Base-by-base conservation (phyloP, 2,888 invertebrate genomes). In the Melanargia galathea region DNA sequence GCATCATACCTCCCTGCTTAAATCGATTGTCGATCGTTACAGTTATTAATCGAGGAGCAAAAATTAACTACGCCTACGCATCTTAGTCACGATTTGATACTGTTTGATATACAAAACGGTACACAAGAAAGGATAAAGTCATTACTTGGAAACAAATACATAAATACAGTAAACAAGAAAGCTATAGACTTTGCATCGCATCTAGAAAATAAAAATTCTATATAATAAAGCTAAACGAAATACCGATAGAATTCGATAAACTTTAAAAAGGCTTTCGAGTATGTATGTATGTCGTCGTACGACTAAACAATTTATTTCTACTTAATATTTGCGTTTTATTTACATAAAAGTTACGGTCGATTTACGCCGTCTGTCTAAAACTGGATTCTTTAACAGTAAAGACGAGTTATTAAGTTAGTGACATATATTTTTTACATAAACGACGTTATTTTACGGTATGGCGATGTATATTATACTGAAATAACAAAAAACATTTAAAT, bases 301-400 rank as follows among this genome's bases (percentile, higher is more conserved):
- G 22, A 20, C 24, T 11, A 60, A 38, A 60, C 45, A 43, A 51
- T 62, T 58, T 58, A 45, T 52, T 52, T 57, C 52, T 58, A n/a
- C n/a, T n/a, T n/a, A 35, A 24, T 43, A 58, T 58, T 58, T 33
- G 46, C 22, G 48, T 58, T 57, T 57, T 58, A 48, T 58, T 38
- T 58, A 45, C 40, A 30, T 26, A 33, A 30, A 26, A 43, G 55
- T 60, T 60, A 60, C 52, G 46, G 52, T 63, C 56, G 57, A 56
- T 56, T 60, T 46, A 56, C 35, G 33, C 43, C 33, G 22, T 63
- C 33, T 60, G 59, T 59, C 54, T 45, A 52, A 60, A 63, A 65
- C 63, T 63, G 46, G 56, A 57, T 56, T 60, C 48, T 45, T 56
- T 60, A 65, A 65, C 65, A 65, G 65, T 65, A 65, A 63, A 63